A percentile compares a stretch with the other conserved stretches of the same genome.
Conservation (phyloP, 2,113 vertebrate genomes). For the Neolamprologus falcicula region DNA sequence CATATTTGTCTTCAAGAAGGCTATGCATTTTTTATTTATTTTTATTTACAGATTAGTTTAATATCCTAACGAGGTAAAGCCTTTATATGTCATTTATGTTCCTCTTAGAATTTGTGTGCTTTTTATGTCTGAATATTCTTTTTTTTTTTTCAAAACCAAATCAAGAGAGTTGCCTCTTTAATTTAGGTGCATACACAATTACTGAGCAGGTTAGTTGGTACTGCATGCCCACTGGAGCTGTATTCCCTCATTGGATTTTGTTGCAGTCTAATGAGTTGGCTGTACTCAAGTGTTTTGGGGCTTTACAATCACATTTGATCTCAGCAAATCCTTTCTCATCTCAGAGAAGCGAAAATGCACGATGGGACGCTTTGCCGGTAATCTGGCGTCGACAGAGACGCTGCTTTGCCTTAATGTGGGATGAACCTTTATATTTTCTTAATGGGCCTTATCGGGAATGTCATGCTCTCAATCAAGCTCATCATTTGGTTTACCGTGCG, state of each 20-base stretch:
- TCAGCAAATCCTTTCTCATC: constrained; percentile 24
- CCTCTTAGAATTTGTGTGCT: background rate
- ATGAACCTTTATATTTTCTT: background rate
- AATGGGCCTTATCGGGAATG: background rate
- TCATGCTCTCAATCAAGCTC: background rate
- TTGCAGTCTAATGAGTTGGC: background rate
- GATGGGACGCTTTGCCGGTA: background rate
- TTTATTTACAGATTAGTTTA: background rate
- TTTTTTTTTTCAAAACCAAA: background rate
- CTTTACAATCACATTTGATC: constrained; percentile 20
- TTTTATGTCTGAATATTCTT: background rate
- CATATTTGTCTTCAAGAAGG: background rate
- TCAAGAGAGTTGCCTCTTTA: background rate
- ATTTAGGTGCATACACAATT: background rate
- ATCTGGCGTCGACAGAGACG: background rate
- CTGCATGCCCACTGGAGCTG: background rate
- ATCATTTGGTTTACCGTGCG: background rate
- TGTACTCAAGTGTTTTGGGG: constrained; percentile 4
- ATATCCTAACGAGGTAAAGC: background rate
- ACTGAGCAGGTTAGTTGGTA: background rate
- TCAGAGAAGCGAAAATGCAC: background rate
- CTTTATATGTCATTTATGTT: background rate
- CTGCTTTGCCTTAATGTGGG: background rate
- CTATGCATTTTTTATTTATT: background rate
- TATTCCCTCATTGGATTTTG: constrained; percentile 1